Percentiles rank a stretch among this genome's conserved stretches.
phyloP scores from a whole-genome alignment of 2,888 invertebrate genomes.

The Leptodirus hochenwartii region DNA sequence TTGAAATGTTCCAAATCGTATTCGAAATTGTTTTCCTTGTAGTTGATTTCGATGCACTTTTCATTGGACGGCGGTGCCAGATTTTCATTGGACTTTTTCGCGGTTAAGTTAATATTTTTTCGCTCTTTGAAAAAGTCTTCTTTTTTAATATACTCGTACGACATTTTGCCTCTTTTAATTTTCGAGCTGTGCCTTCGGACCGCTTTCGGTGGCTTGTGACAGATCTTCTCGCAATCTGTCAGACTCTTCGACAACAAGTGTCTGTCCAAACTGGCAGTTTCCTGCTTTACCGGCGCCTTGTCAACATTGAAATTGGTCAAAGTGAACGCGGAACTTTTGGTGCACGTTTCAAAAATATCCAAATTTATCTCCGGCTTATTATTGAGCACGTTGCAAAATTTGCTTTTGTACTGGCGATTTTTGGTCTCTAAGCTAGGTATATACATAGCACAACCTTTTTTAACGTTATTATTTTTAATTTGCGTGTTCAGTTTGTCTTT shows the following conservation, averaged over 20 bases:
- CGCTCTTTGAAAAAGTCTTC: conserved; percentile 20
- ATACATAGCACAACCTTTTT: conserved; percentile 29
- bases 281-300: conserved; percentile 15
- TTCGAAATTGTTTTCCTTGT: conserved; percentile 25
- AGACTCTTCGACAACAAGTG: conserved; percentile 27
- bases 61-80: conserved; percentile 18
- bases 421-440: conserved; percentile 35
- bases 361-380: conserved; percentile 24
- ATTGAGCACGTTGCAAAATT: conserved; percentile 26
- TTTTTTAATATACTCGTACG: conserved; percentile 26
- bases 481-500: conserved; percentile 8
- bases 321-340: conserved; percentile 12
- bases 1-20: conserved; percentile 20
- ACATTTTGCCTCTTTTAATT: conserved; percentile 21
- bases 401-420: conserved; percentile 34
- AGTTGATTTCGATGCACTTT: conserved; percentile 23
- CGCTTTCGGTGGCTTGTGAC: conserved; percentile 59
- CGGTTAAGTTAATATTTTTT: conserved; percentile 7
- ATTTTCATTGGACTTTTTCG: conserved; percentile 15
- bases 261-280: conserved; percentile 27
- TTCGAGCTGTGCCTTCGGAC: conserved; percentile 45
- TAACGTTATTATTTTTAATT: too few relatives aligned
- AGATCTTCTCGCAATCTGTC: conserved; percentile 29
- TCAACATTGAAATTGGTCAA: conserved; percentile 9
- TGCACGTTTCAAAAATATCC: conserved; percentile 20